Base-by-base conservation (phyloP, 2,113 vertebrate genomes). In the Polyodon spathula region DNA sequence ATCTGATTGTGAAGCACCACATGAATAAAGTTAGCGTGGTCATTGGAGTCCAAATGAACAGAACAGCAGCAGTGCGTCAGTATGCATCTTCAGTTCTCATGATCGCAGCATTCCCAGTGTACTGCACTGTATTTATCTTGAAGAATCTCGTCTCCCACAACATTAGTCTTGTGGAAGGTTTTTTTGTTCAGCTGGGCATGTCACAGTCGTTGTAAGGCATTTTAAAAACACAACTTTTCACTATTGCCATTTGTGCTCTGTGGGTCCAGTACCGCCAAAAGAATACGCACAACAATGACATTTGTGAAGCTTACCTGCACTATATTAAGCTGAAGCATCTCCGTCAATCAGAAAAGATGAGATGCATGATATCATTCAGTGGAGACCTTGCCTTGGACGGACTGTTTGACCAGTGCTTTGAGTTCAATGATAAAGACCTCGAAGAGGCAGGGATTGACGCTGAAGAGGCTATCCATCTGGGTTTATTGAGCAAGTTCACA, bases 401-500 rank as follows among this genome's bases (percentile, higher is more conserved):
- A 5, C 37, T 75, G 63, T 76, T 77, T 4, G 62, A 71, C 6
- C 62, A 59, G 8, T 46, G 61, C 48, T 78, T 74, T 65, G 59
- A 77, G 27, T 79, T 83, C 37, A 68, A 11, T 4, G 68, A 62
- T 0, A 55, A 67, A 4, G 72, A 79, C 6, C 68, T 82, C 0
- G 6, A 1, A 48, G 65, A 72, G 54, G 63, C 59, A n/a, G 78
- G 63, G 1, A 42, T 69, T 12, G 62, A 66, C 9, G 56, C 44
- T 40, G 67, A 68, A 6, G 64, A 70, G 38, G 73, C 66, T 11
- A n/a, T 79, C 37, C 56, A 40, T 37, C 66, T 67, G 61, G 70
- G 60, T 44, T 51, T 83, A 15, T 61, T 78, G 58, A 77, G 62
- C 59, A 81, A 75, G 60, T 76, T 77, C 53, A 76, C 77, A 8